Evolutionary conservation across 2,888 invertebrate species (phyloP).

Genomic region (Gari tellinella): DNA sequence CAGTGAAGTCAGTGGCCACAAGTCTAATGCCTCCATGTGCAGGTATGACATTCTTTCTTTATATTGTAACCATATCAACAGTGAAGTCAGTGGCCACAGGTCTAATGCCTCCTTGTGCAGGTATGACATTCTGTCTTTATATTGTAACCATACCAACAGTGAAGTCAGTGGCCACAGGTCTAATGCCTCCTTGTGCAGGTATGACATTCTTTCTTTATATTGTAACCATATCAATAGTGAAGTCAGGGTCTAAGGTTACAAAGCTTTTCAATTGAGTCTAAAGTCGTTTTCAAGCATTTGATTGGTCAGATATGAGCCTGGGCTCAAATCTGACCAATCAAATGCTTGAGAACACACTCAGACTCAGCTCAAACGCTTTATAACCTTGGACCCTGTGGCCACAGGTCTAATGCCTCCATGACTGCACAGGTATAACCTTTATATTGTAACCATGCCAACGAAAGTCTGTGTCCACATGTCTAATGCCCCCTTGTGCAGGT

Average conservation of each 20-base stretch:
- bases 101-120: constrained; percentile 81
- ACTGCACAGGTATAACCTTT: constrained; percentile 80
- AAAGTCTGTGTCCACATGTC: constrained; percentile 78
- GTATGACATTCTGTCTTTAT: constrained; percentile 69
- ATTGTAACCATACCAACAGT: constrained; percentile 70
- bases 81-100: constrained; percentile 80
- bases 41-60: constrained; percentile 74
- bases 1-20: constrained; percentile 77
- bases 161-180: constrained; percentile 79
- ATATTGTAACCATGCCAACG: constrained; percentile 67
- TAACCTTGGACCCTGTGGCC: constrained; percentile 79
- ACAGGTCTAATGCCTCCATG: constrained; percentile 79
- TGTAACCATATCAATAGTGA: too few species aligned
- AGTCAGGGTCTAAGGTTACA: too few species aligned
- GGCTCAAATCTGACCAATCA: too few species aligned
- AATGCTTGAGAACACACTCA: too few species aligned
- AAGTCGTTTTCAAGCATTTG: too few species aligned
- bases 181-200: constrained; percentile 82
- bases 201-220: too few species aligned
- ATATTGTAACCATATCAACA: constrained; percentile 68
- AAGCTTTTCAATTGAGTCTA: too few species aligned
- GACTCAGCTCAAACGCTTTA: too few species aligned
- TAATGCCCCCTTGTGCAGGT: constrained; percentile 82
- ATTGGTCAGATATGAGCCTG: too few species aligned
- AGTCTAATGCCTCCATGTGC: constrained; percentile 81